Base-by-base conservation (phyloP, 2,113 vertebrate genomes). In the Gallinago paraguaiae region DNA sequence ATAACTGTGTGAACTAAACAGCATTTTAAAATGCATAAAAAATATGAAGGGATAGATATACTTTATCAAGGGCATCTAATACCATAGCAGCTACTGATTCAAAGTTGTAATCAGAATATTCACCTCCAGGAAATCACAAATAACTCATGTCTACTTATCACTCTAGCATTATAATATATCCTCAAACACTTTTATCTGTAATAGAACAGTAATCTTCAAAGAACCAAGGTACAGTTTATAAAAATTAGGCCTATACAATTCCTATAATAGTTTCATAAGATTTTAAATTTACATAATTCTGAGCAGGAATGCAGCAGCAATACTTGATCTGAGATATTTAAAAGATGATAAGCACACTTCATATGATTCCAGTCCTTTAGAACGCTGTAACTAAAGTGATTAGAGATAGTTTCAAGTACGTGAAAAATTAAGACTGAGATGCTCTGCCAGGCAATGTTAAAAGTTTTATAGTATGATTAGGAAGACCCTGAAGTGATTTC, bases 241-340 rank as follows among this genome's bases (percentile, higher is more conserved):
- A 81, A 95, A 95, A 48, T 65, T 63, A 86, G 12, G 12, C 33
- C n/a, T 82, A 69, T 71, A 50, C 61, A 60, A 67, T 71, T 91
- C 17, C 22, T 69, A 30, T 53, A 48, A 68, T 24, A 64, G 13
- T 80, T 86, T 65, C 4, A 24, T 61, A 54, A 88, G 17, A 54
- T 61, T 89, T 90, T 87, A 68, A 37, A 93, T 96, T 89, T 93
- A 68, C 24, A 61, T 92, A 93, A 95, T 92, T 91, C 60, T 78
- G 53, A 86, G 14, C 3, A 82, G 57, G 45, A 88, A 88, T 80
- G 45, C 48, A 76, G 23, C 27, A 84, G 17, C 17, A 86, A 48
- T 77, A 50, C 17, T 89, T 75, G n/a, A 79, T 87, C 35, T 91
- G 50, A 69, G 82, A 96, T 94, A 86, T 54, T 82, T 76, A 27